These are phyloP conservation scores for Mus caroli DNA, from an alignment of 2,797 vertebrate genomes.

Conservation along the genomic window DNA sequence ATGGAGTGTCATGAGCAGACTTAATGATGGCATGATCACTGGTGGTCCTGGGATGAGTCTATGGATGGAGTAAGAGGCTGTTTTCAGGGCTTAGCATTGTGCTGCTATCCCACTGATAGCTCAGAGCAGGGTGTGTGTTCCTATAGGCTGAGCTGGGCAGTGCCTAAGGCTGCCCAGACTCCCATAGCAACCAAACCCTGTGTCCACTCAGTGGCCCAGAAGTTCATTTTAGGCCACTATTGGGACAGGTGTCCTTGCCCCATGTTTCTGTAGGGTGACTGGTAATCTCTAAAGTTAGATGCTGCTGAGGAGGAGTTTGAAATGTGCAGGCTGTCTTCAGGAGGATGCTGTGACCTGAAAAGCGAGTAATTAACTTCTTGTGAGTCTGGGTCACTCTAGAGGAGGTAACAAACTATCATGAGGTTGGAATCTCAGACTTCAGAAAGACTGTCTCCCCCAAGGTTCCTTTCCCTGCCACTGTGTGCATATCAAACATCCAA, in stretches of 20 bases:
- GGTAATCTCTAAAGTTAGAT: not conserved
- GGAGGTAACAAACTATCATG: not conserved
- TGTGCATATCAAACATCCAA: not conserved
- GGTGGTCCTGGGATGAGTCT: not conserved
- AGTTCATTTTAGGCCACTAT: not conserved
- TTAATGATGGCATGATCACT: not conserved
- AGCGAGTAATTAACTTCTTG: not conserved
- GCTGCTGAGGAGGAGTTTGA: not conserved
- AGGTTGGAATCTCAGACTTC: not conserved
- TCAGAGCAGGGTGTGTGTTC: not conserved
- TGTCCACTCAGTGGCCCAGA: not conserved
- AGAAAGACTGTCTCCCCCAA: not conserved
- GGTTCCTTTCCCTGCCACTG: not conserved
- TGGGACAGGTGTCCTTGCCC: not conserved
- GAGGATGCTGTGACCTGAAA: not conserved
- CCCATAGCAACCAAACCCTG: not conserved
- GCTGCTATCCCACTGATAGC: not conserved
- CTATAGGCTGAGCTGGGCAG: not conserved
- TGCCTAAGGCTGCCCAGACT: not conserved
- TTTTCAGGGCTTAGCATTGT: not conserved
- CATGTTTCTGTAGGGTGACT: not conserved
- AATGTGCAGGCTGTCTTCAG: not conserved
- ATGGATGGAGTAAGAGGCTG: not conserved
- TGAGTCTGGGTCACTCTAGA: not conserved
- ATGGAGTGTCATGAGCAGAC: not conserved